Evolutionary conservation across 2,888 invertebrate genomes (phyloP).

Genomic region (Amphipyra berbera): DNA sequence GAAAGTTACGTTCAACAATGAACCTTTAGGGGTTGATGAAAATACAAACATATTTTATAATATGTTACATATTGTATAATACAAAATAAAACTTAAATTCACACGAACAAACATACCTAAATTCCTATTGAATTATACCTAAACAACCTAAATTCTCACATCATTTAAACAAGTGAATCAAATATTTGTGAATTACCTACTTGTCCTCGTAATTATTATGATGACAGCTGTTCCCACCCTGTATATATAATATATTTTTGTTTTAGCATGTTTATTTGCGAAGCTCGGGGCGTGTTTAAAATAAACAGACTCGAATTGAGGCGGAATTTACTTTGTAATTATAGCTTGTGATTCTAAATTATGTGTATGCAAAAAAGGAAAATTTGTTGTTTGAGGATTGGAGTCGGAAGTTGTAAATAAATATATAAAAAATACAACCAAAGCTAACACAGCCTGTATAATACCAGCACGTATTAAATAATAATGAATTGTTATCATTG

Average conservation of each 20-base stretch:
- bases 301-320: conserved; percentile 16
- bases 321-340: conserved; percentile 33
- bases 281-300: conserved; percentile 12
- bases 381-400: not conserved
- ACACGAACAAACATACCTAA: no score
- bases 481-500: conserved; percentile 20
- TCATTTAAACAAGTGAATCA: conserved; percentile 2
- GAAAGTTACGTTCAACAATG: no score
- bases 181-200: conserved; percentile 16
- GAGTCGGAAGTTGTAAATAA: not conserved
- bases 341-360: conserved; percentile 30
- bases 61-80: no score
- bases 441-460: no score
- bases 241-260: conserved; percentile 27
- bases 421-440: no score
- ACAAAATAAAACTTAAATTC: no score
- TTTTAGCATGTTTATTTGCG: conserved; percentile 29
- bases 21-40: no score
- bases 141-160: no score
- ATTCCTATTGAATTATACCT: no score
- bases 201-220: conserved; percentile 26
- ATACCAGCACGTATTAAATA: not conserved
- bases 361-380: conserved; percentile 1
- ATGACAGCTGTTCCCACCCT: conserved; percentile 7
- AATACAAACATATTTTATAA: no score